Evolutionary conservation across 2,797 vertebrate genomes (phyloP), one percentile per base, ranked within the genome.

Genomic region (Simalia tracyae): DNA sequence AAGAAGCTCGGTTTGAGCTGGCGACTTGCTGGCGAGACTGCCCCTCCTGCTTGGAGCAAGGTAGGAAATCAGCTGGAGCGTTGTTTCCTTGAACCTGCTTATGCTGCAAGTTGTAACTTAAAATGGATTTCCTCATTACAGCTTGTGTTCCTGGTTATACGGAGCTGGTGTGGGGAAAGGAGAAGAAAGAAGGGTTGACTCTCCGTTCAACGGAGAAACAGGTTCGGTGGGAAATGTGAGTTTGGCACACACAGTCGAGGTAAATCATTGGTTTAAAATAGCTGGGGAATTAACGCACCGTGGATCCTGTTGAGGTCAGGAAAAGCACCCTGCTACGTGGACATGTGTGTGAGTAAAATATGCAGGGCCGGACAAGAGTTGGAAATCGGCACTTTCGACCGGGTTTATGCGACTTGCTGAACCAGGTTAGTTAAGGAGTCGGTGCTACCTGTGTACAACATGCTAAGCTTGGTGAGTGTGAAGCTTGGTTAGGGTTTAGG

Each of bases 151-250:
- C 61, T 24, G 10, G 11, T 9, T 14, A 1, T 1, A 5, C 3
- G 9, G 42, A 42, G 42, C 26, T 63, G 9, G 6, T 9, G 14
- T 0, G 0, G 60, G 84, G 8, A 11, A 46, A 11, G 9, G 0
- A 0, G 56, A 72, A 19, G 36, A 7, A 10, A 0, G 0, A 22
- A 60, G n/a, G 56, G 6, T 91, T 42, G 59, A 2, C 31, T n/a
- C 31, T n/a, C 24, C 31, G 0, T 56, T 31, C 63, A 87, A 59
- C 42, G 2, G 31, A 0, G 31, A 57, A 50, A 93, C 14, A 0
- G 60, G 22, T 84, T 36, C 66, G 87, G 31, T 1, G 42, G 24
- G 28, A 5, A 91, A 86, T 3, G 24, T 11, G 63, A 7, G 42
- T 19, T 84, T 31, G 36, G 10, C 42, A 2, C 56, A 50, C 2